Base-by-base conservation (phyloP, 2,797 vertebrate genomes). In the Scolopax bukidnonensis region DNA sequence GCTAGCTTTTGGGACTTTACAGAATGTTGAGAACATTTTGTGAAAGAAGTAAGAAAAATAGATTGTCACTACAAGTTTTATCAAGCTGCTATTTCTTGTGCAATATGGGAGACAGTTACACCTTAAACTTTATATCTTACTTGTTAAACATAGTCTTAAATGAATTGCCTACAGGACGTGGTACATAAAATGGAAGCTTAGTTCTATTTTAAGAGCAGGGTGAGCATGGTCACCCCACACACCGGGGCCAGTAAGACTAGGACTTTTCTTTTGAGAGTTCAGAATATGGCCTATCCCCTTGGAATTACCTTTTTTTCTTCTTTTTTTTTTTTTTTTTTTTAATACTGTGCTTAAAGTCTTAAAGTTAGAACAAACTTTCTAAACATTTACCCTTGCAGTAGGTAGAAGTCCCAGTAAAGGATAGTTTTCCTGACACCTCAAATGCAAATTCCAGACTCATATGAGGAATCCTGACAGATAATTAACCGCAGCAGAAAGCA, bases 401-500 rank as follows among this genome's bases (percentile, higher is more conserved):
- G 36, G 27, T 30, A 94, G 41, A 50, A 77, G n/a, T 10, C 7
- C 3, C 38, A 69, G 8, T 32, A 67, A 77, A 4, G 28, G 17
- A 27, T 6, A 53, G 16, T 19, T 89, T 90, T 89, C 71, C 59
- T 90, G 63, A 45, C 21, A 41, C 7, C 14, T 68, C 28, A 95
- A 85, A 80, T 65, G 32, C 23, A 86, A 87, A 76, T 30, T 24
- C 11, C n/a, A 69, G 24, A 10, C 51, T 89, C 8, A 33, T 14
- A 9, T 0, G 0, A 47, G 54, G 24, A 88, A 43, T 25, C 40
- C 47, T 76, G 32, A 43, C 8, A 90, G 43, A 21, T 23, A 24
- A 63, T 25, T 20, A 61, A 33, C 38, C 84, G 27, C 20, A 78
- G 50, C 73, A 93, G 57, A 16, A 65, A 78, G 28, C 18, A 88